Evolutionary conservation across 2,888 invertebrate species (phyloP).

Genomic region (Melanchra persicariae): DNA sequence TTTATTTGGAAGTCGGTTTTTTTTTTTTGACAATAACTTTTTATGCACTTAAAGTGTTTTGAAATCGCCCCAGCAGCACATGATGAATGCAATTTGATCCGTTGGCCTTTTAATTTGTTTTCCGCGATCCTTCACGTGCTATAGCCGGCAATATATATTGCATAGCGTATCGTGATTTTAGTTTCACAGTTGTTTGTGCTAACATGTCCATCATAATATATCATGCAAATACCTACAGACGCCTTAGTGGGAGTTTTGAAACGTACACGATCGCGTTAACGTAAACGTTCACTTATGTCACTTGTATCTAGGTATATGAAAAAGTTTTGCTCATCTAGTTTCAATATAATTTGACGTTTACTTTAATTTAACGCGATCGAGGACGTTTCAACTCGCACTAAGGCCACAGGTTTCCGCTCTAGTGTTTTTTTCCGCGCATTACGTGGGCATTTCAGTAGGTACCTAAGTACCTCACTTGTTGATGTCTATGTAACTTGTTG

Average conservation of each 20-base stretch:
- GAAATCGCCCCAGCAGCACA: background rate
- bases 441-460: too few relatives aligned
- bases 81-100: background rate
- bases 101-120: conserved; percentile 10
- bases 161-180: background rate
- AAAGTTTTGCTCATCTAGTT: too few relatives aligned
- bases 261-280: too few relatives aligned
- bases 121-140: background rate
- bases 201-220: background rate
- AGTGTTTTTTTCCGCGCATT: background rate
- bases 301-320: too few relatives aligned
- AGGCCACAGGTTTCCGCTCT: background rate
- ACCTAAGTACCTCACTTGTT: too few relatives aligned
- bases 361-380: too few relatives aligned
- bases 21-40: too few relatives aligned
- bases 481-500: too few relatives aligned
- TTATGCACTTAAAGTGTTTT: background rate
- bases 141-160: conserved; percentile 16
- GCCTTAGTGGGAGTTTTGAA: background rate
- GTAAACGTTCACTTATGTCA: too few relatives aligned
- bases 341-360: too few relatives aligned
- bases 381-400: too few relatives aligned
- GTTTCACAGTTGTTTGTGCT: background rate
- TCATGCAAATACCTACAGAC: background rate
- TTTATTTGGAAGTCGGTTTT: too few relatives aligned